A percentile compares a stretch with the other conserved stretches of the same genome.
Evolutionary conservation across 2,797 vertebrate species (phyloP).

Genomic region (Kryptopterus vitreolus): DNA sequence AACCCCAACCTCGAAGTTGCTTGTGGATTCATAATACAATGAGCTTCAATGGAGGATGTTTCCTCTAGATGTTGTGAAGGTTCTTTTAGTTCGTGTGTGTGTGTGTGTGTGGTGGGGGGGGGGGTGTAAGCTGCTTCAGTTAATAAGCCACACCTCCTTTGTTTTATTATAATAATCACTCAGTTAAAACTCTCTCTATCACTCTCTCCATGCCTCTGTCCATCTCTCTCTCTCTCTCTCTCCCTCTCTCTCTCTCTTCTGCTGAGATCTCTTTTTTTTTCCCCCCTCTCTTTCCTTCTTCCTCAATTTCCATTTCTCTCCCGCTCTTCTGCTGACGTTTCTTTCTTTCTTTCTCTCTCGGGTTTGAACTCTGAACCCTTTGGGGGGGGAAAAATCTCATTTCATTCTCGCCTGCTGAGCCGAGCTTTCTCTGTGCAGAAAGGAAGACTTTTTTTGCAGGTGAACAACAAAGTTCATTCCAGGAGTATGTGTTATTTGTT

Average conservation of each 20-base stretch:
- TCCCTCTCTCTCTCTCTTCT: neutral
- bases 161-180: slow-evolving; percentile 57
- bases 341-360: no score
- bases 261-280: no score
- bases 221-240: neutral
- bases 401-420: neutral
- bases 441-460: neutral
- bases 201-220: slow-evolving; percentile 23
- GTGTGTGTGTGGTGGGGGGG: slow-evolving; percentile 26
- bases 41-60: no score
- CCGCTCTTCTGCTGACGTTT: no score
- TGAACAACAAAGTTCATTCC: slow-evolving; percentile 4
- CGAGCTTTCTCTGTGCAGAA: neutral
- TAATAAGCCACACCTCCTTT: slow-evolving; percentile 43
- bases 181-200: slow-evolving; percentile 26
- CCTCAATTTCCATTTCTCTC: no score
- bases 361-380: neutral
- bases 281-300: neutral
- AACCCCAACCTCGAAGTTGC: no score
- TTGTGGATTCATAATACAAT: no score
- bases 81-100: slow-evolving; percentile 17
- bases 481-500: neutral
- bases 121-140: slow-evolving; percentile 55
- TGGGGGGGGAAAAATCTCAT: neutral
- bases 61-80: no score